Evolutionary conservation across 2,797 vertebrate species (phyloP).

Genomic region (Phrynocephalus vlangalii): DNA sequence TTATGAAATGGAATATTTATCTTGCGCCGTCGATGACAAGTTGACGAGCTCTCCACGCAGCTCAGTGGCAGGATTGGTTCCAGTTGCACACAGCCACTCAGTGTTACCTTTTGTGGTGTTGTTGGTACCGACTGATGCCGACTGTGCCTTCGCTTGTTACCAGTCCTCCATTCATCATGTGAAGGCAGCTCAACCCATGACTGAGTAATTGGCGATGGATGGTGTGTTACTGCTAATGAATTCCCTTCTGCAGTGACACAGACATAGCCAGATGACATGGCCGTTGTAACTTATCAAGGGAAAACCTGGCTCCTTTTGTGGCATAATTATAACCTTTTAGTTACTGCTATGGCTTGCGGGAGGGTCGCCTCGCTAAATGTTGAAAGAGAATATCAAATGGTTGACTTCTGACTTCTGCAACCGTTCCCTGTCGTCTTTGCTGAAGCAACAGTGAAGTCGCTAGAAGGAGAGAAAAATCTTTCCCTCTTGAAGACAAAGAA

Average conservation of each 20-base stretch:
- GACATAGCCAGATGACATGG: too few species aligned
- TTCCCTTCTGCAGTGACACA: background rate
- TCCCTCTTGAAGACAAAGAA: too few species aligned
- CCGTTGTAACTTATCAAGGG: too few species aligned
- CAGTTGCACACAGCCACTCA: slow-evolving; percentile 58
- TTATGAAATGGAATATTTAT: slow-evolving; percentile 55
- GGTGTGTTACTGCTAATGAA: background rate
- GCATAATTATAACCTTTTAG: too few species aligned
- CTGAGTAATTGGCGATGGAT: background rate
- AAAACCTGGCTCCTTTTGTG: too few species aligned
- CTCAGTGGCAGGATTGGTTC: slow-evolving; percentile 58
- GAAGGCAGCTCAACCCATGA: background rate
- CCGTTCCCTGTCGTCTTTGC: too few species aligned
- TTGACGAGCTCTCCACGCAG: slow-evolving; percentile 42
- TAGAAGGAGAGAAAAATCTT: too few species aligned
- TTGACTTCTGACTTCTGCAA: too few species aligned
- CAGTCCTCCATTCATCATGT: background rate
- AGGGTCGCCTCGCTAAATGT: too few species aligned
- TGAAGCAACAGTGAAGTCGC: too few species aligned
- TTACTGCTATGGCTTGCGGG: too few species aligned
- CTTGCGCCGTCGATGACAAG: slow-evolving; percentile 33
- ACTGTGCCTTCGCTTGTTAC: background rate
- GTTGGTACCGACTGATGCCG: slow-evolving; percentile 70
- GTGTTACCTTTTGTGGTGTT: slow-evolving; percentile 74
- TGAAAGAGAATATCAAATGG: too few species aligned